Conservation (phyloP, 2,113 vertebrate species). For the Otis tarda region DNA sequence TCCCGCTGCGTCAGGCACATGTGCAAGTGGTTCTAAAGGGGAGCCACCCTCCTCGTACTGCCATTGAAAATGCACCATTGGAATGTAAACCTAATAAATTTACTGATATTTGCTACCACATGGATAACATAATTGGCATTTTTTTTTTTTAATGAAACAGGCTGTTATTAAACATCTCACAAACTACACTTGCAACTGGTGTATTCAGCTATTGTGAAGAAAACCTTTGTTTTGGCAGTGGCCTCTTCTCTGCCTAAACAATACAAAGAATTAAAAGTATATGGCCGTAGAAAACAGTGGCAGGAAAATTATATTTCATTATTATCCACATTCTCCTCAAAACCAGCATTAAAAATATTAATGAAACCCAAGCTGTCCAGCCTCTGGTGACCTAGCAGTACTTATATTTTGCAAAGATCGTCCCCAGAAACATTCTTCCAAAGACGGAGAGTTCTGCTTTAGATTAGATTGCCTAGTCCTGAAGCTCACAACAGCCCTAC, state of each 20-base stretch:
- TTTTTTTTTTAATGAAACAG: not conserved
- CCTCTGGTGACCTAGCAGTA: not conserved
- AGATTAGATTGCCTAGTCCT: conserved; percentile 14
- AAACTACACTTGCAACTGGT: not conserved
- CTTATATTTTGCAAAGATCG: not conserved
- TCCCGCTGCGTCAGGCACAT: not conserved
- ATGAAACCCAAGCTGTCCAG: not conserved
- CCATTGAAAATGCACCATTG: not conserved
- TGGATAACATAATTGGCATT: not conserved
- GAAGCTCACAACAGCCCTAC: conserved; percentile 26
- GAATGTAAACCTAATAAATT: not conserved
- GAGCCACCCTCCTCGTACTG: not conserved
- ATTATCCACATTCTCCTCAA: not conserved
- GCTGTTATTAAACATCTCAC: not conserved
- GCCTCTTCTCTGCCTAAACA: not conserved
- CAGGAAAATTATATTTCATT: not conserved
- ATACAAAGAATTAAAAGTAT: not conserved
- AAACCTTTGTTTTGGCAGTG: not conserved
- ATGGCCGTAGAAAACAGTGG: not conserved
- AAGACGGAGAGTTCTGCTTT: conserved; percentile 13
- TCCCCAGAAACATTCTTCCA: not conserved
- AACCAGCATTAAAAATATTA: not conserved
- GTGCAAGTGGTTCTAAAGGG: not conserved
- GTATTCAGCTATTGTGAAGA: not conserved
- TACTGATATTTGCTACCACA: not conserved